Percentiles rank a stretch among this genome's conserved stretches.
phyloP scores from a whole-genome alignment of 2,113 vertebrate species.

The Hydrolagus affinis region DNA sequence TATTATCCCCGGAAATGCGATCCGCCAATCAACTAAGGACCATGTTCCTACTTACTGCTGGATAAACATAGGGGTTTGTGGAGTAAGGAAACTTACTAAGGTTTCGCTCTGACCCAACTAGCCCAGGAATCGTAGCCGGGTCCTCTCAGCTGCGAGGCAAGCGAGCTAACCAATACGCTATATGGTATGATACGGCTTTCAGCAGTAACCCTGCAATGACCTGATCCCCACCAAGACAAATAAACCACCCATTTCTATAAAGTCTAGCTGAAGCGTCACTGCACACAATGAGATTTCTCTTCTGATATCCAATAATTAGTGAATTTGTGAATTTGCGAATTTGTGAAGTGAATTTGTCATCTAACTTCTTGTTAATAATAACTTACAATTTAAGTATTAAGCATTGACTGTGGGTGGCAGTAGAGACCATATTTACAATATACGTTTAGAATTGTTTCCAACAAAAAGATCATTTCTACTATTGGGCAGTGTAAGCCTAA shows the following conservation, averaged over 20 bases:
- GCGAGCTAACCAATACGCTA: too few species aligned
- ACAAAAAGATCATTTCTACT: background rate
- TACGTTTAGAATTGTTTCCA: background rate
- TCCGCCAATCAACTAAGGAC: too few species aligned
- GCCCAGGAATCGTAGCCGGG: too few species aligned
- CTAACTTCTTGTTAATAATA: background rate
- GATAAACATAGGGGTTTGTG: too few species aligned
- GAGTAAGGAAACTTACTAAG: too few species aligned
- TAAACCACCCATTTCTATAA: background rate
- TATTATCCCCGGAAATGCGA: too few species aligned
- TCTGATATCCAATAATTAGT: background rate
- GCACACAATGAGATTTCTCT: background rate
- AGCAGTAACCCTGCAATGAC: too few species aligned
- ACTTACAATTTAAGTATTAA: background rate
- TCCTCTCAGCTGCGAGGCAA: too few species aligned
- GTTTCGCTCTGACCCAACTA: too few species aligned
- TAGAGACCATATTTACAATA: constrained; percentile 16
- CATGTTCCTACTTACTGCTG: too few species aligned
- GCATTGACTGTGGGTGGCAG: constrained; percentile 21
- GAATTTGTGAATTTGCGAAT: background rate
- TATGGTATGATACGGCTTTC: too few species aligned
- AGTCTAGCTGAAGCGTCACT: background rate
- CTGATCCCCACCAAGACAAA: too few species aligned
- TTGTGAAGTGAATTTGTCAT: background rate
- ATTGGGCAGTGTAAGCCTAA: background rate